Percentiles rank a stretch among this genome's conserved stretches.
Conservation (phyloP, 1,140 invertebrate genomes). For the Rhagoletis pomonella region DNA sequence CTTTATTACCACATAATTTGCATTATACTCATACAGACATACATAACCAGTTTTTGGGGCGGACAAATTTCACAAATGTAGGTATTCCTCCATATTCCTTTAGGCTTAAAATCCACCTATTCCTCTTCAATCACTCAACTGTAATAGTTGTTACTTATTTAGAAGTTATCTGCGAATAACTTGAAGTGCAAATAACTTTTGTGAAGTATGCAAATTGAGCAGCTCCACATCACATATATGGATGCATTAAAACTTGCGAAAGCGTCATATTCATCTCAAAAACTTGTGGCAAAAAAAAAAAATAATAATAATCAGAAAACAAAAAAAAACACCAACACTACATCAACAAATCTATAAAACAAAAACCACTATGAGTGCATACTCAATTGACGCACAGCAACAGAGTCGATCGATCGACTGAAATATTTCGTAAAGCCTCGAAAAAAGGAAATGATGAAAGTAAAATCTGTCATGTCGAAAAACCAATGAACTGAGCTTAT, state of each 20-base stretch:
- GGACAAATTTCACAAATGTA: too few relatives aligned
- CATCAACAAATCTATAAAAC: not conserved
- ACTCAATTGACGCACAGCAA: constrained; percentile 14
- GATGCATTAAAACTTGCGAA: constrained; percentile 18
- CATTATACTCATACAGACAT: too few relatives aligned
- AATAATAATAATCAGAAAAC: not conserved
- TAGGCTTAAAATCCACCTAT: too few relatives aligned
- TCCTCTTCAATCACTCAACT: too few relatives aligned
- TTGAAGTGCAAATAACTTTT: constrained; percentile 23
- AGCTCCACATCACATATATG: constrained; percentile 3
- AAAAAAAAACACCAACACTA: constrained; percentile 11
- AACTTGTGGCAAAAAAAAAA: not conserved
- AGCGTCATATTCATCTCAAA: constrained; percentile 9
- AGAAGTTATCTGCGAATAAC: not conserved
- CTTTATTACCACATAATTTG: too few relatives aligned
- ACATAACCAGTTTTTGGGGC: too few relatives aligned
- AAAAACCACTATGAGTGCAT: not conserved
- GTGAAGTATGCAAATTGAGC: constrained; percentile 1
- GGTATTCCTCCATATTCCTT: too few relatives aligned
- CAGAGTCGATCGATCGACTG: constrained; percentile 9
- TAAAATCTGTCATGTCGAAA: constrained; percentile 35
- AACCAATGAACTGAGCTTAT: constrained; percentile 49
- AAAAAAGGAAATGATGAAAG: constrained; percentile 35
- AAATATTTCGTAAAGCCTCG: not conserved
- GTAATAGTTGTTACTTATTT: not conserved